Evolutionary conservation across 2,113 vertebrate genomes (phyloP).

Genomic region (Pagrus major): DNA sequence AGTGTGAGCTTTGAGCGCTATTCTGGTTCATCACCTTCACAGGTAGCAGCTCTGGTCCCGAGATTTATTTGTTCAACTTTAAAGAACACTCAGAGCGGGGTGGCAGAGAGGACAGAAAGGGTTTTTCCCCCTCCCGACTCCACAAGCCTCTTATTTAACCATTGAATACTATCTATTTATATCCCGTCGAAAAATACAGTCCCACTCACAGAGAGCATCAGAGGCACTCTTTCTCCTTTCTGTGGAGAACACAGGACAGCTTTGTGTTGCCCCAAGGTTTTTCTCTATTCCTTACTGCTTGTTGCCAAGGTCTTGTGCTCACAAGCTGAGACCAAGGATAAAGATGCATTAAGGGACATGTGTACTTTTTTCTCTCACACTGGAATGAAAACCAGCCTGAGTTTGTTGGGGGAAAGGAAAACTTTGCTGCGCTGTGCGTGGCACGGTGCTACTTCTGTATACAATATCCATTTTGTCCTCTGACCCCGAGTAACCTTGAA

Average conservation of each 20-base stretch:
- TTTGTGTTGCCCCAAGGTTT: conserved; percentile 70
- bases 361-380: conserved; percentile 27
- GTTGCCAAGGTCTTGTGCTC: conserved; percentile 52
- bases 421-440: conserved; percentile 11
- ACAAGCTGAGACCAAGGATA: conserved; percentile 55
- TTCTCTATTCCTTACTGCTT: conserved; percentile 32
- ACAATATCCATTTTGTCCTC: conserved; percentile 34
- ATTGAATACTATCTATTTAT: conserved; percentile 78
- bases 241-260: conserved; percentile 68
- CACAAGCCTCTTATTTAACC: conserved; percentile 66
- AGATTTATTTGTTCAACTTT: neutral
- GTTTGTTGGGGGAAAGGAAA: conserved; percentile 4
- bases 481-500: conserved; percentile 21
- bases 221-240: conserved; percentile 55
- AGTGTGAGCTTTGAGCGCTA: conserved; percentile 1
- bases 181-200: conserved; percentile 60
- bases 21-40: conserved; percentile 34
- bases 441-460: conserved; percentile 17
- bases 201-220: conserved; percentile 57
- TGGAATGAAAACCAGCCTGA: conserved; percentile 29
- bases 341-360: conserved; percentile 53
- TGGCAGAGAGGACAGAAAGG: conserved; percentile 5
- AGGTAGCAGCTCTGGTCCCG: conserved; percentile 8
- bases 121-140: conserved; percentile 32
- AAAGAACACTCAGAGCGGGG: conserved; percentile 1